These are phyloP conservation scores for Protaetia brevitarsis DNA, from an alignment of 1,140 invertebrate genomes.

Conservation along the genomic window DNA sequence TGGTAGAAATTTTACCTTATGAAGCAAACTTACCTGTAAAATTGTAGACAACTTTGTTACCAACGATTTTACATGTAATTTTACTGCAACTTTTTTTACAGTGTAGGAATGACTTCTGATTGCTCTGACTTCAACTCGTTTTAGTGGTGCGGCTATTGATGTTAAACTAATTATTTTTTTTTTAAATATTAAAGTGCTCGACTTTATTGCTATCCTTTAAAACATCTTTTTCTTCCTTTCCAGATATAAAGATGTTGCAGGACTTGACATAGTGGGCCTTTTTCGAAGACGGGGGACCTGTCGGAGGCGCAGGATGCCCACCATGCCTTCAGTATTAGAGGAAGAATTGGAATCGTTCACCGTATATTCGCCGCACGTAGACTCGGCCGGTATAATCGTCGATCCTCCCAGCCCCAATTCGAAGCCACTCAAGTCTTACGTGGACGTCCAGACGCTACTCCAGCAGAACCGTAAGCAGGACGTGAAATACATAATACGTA, in stretches of 20 bases:
- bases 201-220: too few relatives aligned
- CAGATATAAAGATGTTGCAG: slow-evolving; percentile 45
- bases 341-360: slow-evolving; percentile 34
- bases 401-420: slow-evolving; percentile 49
- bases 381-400: slow-evolving; percentile 39
- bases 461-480: slow-evolving; percentile 71
- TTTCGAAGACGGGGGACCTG: slow-evolving; percentile 34
- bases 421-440: slow-evolving; percentile 72
- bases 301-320: slow-evolving; percentile 27
- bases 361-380: slow-evolving; percentile 39
- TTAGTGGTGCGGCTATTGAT: too few relatives aligned
- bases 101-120: too few relatives aligned
- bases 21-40: too few relatives aligned
- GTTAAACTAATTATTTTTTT: too few relatives aligned
- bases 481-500: slow-evolving; percentile 71
- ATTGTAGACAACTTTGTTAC: too few relatives aligned
- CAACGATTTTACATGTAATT: too few relatives aligned
- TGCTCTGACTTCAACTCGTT: too few relatives aligned
- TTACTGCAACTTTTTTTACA: too few relatives aligned
- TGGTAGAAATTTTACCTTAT: too few relatives aligned
- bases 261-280: slow-evolving; percentile 44
- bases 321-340: slow-evolving; percentile 42
- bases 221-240: slow-evolving; percentile 26
- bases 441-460: slow-evolving; percentile 62
- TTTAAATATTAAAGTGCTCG: too few relatives aligned